Conservation (phyloP, 37 sponge, comb jelly and placozoan genomes). For the Mnemiopsis leidyi region DNA sequence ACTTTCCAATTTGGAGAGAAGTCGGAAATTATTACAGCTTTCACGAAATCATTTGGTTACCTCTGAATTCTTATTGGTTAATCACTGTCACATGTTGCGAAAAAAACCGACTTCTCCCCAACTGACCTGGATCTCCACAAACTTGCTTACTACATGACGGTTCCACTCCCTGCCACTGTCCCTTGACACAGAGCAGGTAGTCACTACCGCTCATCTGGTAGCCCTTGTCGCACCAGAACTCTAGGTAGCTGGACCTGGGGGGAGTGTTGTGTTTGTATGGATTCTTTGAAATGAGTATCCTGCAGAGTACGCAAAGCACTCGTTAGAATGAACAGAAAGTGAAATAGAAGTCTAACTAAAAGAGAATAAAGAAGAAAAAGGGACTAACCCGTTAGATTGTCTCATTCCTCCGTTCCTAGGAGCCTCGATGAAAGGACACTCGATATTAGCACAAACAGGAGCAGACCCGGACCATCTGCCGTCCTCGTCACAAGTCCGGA, state of each 20-base stretch:
- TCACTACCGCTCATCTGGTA: conserved; percentile 6
- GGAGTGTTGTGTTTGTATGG: too few species aligned
- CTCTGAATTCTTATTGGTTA: too few species aligned
- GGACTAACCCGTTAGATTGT: neutral
- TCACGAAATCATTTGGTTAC: too few species aligned
- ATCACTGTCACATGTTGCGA: neutral
- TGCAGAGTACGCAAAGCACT: too few species aligned
- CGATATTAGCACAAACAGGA: conserved; percentile 14
- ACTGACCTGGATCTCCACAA: conserved; percentile 50
- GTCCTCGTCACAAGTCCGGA: neutral
- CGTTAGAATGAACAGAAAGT: too few species aligned
- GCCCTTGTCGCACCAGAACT: conserved; percentile 44
- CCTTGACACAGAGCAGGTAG: conserved; percentile 50
- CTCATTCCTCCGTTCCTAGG: conserved; percentile 4
- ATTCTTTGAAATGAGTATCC: too few species aligned
- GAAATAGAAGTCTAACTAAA: too few species aligned
- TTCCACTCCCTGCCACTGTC: conserved; percentile 42
- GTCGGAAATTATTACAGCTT: too few species aligned
- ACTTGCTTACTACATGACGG: conserved; percentile 19
- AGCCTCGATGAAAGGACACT: neutral
- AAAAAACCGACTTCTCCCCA: neutral
- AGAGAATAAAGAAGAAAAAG: too few species aligned
- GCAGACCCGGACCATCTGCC: conserved; percentile 7
- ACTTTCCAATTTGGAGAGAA: too few species aligned
- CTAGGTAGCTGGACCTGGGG: neutral